These are phyloP conservation scores for Ophraella communa DNA, from an alignment of 2,888 invertebrate genomes.

Conservation along the genomic window DNA sequence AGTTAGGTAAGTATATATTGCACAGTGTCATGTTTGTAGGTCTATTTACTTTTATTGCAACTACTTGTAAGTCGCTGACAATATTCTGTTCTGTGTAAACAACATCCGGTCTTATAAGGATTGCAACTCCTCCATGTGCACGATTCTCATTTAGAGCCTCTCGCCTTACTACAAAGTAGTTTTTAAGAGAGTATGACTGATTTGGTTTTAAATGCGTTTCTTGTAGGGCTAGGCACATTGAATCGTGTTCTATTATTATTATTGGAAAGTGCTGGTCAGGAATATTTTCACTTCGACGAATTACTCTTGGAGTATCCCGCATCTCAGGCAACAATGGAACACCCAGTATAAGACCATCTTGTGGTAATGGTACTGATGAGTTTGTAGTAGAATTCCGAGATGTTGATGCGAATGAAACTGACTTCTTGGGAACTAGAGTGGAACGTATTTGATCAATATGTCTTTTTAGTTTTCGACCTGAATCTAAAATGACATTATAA, in stretches of 20 bases:
- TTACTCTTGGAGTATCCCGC: too few relatives aligned
- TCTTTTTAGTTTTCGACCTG: too few relatives aligned
- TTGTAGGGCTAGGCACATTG: constrained; percentile 14
- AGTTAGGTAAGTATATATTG: constrained; percentile 7
- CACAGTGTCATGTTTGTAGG: constrained; percentile 9
- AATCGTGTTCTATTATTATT: constrained; percentile 1
- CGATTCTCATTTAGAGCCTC: background rate
- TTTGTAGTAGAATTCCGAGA: too few relatives aligned
- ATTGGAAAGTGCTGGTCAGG: too few relatives aligned
- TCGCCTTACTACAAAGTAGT: constrained; percentile 1
- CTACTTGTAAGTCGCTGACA: background rate
- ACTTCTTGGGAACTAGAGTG: too few relatives aligned
- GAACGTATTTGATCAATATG: too few relatives aligned
- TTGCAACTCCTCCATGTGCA: constrained; percentile 20
- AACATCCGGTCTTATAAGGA: constrained; percentile 3
- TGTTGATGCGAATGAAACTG: too few relatives aligned
- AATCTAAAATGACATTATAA: too few relatives aligned
- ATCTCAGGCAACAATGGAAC: too few relatives aligned
- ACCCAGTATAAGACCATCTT: too few relatives aligned
- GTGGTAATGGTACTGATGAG: too few relatives aligned
- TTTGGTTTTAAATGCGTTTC: constrained; percentile 24
- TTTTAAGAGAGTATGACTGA: background rate
- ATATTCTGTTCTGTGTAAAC: background rate
- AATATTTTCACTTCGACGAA: too few relatives aligned
- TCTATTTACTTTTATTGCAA: background rate